Conservation (phyloP, 2,113 vertebrate genomes). For the Nesospiza acunhae region DNA sequence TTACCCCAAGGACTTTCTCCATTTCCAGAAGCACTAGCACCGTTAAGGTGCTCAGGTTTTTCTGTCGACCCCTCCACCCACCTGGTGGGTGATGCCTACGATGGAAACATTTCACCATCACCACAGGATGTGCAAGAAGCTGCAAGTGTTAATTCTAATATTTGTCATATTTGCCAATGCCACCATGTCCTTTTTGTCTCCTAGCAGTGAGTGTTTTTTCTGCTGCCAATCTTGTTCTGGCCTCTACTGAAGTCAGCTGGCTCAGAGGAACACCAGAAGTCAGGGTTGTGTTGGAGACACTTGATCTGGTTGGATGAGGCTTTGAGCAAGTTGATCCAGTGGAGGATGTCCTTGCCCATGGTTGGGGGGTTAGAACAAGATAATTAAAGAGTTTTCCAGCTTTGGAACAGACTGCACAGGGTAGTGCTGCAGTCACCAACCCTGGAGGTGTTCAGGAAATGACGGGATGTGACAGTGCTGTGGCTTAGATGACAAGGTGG, state of each 20-base stretch:
- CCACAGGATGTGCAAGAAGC: not conserved
- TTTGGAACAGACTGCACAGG: not conserved
- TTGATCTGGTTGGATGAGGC: fast-evolving
- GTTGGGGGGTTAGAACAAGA: fast-evolving
- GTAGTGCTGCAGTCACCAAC: not conserved
- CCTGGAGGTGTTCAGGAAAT: not conserved
- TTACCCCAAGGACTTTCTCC: not conserved
- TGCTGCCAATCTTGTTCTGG: not conserved
- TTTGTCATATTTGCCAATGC: not conserved
- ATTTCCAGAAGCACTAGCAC: not conserved
- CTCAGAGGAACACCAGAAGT: not conserved
- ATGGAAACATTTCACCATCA: not conserved
- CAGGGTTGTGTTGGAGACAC: fast-evolving
- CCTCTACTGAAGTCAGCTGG: not conserved
- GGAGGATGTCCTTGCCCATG: not conserved
- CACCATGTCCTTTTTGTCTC: not conserved
- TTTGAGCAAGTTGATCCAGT: not conserved
- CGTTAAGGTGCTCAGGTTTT: not conserved
- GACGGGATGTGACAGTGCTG: too few species aligned
- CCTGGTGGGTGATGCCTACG: not conserved
- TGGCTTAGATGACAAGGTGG: not conserved
- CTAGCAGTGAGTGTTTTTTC: not conserved
- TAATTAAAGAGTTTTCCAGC: not conserved
- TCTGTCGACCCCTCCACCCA: not conserved
- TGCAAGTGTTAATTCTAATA: not conserved